These are phyloP conservation scores for Bolinopsis microptera DNA, from an alignment of 37 sponge, comb jelly and placozoan species.

Conservation along the genomic window DNA sequence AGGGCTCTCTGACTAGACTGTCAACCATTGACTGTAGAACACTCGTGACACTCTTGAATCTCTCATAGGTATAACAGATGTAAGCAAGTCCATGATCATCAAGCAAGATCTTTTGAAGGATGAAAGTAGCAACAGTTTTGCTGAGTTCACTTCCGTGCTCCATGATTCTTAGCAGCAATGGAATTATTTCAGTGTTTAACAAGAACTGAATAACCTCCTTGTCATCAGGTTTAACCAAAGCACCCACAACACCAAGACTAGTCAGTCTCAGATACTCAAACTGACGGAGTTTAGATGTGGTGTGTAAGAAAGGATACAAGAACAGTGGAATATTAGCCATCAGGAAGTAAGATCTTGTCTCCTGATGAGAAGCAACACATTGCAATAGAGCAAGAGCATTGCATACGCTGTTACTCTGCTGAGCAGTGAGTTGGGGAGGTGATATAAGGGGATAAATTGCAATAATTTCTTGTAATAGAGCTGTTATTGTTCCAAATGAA, in stretches of 20 bases:
- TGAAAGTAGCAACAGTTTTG: constrained; percentile 96
- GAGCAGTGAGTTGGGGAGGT: constrained; percentile 91
- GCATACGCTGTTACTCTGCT: constrained; percentile 97
- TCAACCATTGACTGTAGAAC: constrained; percentile 86
- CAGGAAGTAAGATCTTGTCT: constrained; percentile 89
- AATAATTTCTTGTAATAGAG: constrained; percentile 93
- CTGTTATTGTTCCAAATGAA: constrained; percentile 92
- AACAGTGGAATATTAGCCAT: constrained; percentile 93
- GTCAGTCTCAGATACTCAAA: constrained; percentile 95
- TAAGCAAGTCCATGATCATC: constrained; percentile 95
- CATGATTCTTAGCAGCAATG: constrained; percentile 95
- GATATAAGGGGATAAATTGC: constrained; percentile 93
- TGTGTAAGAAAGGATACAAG: constrained; percentile 95
- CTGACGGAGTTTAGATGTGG: constrained; percentile 86
- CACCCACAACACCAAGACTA: constrained; percentile 97
- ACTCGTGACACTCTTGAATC: constrained; percentile 94
- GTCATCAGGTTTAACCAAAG: constrained; percentile 96
- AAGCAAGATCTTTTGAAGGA: constrained; percentile 94
- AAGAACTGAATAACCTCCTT: constrained; percentile 95
- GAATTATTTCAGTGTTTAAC: constrained; percentile 95
- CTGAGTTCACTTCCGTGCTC: constrained; percentile 95
- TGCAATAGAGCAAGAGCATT: constrained; percentile 96
- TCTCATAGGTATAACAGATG: constrained; percentile 96
- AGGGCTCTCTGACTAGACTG: constrained; percentile 83
- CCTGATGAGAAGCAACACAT: constrained; percentile 97